phyloP scores from a whole-genome alignment of 2,113 vertebrate species.

The rat (Rattus norvegicus) region GRCr8 NC_086021.1:187800501-187801000 shows the following conservation, averaged over 20 bases:
- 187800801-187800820: background rate
- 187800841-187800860: background rate
- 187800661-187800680: rapidly evolving
- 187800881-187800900: background rate
- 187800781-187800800: background rate
- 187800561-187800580: background rate
- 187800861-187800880: too few relatives aligned
- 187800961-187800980: background rate
- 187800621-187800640: background rate
- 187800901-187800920: background rate
- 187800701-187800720: background rate
- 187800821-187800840: too few relatives aligned
- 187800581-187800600: background rate
- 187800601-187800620: background rate
- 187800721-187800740: rapidly evolving
- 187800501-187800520: background rate
- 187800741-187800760: background rate
- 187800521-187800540: background rate
- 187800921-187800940: background rate
- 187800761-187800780: background rate
- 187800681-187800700: rapidly evolving
- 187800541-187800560: background rate
- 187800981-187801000: background rate
- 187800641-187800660: background rate
- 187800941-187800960: background rate